These are phyloP conservation scores for Seira ritae DNA, from an alignment of 2,888 invertebrate genomes.

Conservation along the genomic window DNA sequence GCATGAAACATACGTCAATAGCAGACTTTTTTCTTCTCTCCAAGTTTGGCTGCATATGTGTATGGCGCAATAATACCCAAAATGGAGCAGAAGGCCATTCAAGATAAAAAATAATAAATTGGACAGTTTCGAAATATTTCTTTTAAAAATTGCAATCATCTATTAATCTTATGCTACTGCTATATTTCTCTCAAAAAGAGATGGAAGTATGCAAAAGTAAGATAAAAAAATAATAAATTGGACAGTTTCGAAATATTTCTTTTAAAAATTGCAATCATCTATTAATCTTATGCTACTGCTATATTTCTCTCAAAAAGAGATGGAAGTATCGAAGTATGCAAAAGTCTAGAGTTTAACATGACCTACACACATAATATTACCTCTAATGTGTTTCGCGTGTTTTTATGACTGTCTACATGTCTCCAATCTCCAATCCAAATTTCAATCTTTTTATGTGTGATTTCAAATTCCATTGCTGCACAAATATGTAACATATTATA, in stretches of 20 bases:
- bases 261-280: neutral
- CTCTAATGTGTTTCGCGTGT: constrained; percentile 16
- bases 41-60: neutral
- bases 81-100: neutral
- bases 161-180: neutral
- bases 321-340: constrained; percentile 9
- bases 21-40: no score
- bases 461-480: neutral
- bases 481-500: no score
- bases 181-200: neutral
- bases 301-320: neutral
- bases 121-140: neutral
- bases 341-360: constrained; percentile 2
- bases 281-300: neutral
- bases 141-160: neutral
- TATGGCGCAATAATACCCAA: neutral
- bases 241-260: neutral
- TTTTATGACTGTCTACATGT: constrained; percentile 9
- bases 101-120: neutral
- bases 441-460: neutral
- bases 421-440: neutral
- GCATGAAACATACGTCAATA: neutral
- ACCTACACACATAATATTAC: constrained; percentile 15
- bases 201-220: neutral
- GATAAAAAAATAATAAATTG: neutral